Evolutionary conservation across 2,888 invertebrate species (phyloP).

Genomic region (Nesidiocoris tenuis): DNA sequence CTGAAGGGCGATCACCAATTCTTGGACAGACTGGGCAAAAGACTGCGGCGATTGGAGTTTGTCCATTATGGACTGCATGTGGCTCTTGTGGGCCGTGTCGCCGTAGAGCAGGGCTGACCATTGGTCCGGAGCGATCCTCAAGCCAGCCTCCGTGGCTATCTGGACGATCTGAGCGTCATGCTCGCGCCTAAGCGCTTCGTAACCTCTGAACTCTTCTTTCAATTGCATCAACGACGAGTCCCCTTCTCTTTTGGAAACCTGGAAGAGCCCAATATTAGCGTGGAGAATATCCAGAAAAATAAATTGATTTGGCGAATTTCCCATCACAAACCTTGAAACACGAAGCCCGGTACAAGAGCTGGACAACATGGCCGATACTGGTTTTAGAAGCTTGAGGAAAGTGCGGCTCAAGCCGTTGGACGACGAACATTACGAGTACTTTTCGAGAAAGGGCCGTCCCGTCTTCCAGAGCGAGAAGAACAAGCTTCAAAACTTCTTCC

Average conservation of each 20-base stretch:
- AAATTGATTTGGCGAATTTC: neutral
- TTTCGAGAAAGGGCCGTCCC: slow-evolving; percentile 90
- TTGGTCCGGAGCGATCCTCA: slow-evolving; percentile 95
- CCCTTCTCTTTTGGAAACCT: slow-evolving; percentile 93
- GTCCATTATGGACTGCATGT: slow-evolving; percentile 89
- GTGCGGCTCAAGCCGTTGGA: slow-evolving; percentile 92
- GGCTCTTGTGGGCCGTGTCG: slow-evolving; percentile 90
- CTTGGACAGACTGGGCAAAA: slow-evolving; percentile 84
- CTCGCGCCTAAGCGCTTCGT: slow-evolving; percentile 88
- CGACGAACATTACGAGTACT: slow-evolving; percentile 97
- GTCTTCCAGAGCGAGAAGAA: slow-evolving; percentile 90
- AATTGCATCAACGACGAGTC: slow-evolving; percentile 97
- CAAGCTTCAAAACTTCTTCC: slow-evolving; percentile 93
- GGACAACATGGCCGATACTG: slow-evolving; percentile 98
- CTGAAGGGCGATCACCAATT: slow-evolving; percentile 85
- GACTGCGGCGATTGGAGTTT: slow-evolving; percentile 92
- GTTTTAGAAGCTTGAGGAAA: slow-evolving; percentile 97
- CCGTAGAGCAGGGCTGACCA: slow-evolving; percentile 97
- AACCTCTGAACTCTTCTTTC: slow-evolving; percentile 93
- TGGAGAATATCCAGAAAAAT: slow-evolving; percentile 21
- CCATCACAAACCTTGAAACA: slow-evolving; percentile 99
- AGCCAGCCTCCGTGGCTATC: slow-evolving; percentile 95
- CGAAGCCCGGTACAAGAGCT: slow-evolving; percentile 93
- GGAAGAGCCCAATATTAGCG: too few relatives aligned
- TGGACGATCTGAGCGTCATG: slow-evolving; percentile 99